Percentiles rank a stretch among this genome's conserved stretches.
Evolutionary conservation across 2,797 vertebrate genomes (phyloP).

Genomic region (Enteromius anoplus): DNA sequence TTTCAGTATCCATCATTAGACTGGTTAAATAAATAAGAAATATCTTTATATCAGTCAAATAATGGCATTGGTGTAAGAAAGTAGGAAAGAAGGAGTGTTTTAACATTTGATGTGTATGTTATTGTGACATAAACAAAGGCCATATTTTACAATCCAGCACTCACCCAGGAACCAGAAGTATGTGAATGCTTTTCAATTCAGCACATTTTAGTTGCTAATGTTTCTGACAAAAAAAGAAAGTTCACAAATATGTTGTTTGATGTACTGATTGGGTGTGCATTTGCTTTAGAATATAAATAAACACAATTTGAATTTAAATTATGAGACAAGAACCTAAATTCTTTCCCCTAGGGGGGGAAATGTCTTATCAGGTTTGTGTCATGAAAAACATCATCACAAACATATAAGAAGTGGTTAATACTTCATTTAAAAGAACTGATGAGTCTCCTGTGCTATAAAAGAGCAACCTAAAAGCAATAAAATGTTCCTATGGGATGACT

Average conservation of each 20-base stretch:
- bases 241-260: background rate
- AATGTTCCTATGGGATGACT: constrained; percentile 3
- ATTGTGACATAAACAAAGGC: constrained; percentile 66
- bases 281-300: background rate
- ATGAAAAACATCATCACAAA: background rate
- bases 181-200: background rate
- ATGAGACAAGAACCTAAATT: background rate
- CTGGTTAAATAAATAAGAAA: background rate
- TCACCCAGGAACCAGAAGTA: background rate
- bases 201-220: background rate
- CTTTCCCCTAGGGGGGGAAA: background rate
- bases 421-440: background rate
- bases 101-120: constrained; percentile 70
- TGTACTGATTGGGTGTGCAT: background rate
- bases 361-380: background rate
- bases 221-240: background rate
- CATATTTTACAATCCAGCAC: constrained; percentile 15
- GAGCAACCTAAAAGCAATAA: background rate
- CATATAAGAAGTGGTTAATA: background rate
- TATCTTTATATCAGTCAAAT: background rate
- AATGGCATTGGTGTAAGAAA: no score
- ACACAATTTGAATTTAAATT: background rate
- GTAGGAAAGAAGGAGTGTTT: constrained; percentile 53
- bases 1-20: background rate
- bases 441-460: background rate